Conservation (phyloP, 2,113 vertebrate species). For the Heptranchias perlo region DNA sequence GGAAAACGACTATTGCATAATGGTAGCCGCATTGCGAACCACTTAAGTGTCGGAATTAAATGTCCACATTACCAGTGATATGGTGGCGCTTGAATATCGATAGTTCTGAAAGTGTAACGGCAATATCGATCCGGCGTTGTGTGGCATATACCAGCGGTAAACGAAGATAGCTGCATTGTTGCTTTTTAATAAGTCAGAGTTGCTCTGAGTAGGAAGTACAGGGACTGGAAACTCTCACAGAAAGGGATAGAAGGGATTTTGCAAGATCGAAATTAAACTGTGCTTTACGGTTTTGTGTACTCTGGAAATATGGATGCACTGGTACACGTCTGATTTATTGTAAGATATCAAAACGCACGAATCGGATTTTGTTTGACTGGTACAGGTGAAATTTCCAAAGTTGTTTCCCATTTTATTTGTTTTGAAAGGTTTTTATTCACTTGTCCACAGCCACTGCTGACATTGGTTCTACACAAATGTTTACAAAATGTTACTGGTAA, state of each 20-base stretch:
- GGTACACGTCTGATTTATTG: not conserved
- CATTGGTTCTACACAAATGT: not conserved
- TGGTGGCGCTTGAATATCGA: not conserved
- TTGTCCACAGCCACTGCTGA: not conserved
- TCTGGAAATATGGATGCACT: not conserved
- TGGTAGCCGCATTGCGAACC: not conserved
- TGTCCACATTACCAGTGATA: not conserved
- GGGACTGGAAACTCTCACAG: not conserved
- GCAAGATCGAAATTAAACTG: not conserved
- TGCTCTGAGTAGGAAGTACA: not conserved
- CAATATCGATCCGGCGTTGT: not conserved
- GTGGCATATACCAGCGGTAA: not conserved
- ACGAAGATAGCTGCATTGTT: conserved; percentile 15
- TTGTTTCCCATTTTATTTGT: not conserved
- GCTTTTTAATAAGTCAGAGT: not conserved
- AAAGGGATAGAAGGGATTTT: not conserved
- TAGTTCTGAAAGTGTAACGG: conserved; percentile 19
- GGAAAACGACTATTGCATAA: not conserved
- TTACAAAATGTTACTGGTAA: not conserved
- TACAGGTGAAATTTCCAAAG: not conserved
- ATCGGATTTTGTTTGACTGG: not conserved
- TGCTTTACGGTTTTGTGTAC: not conserved
- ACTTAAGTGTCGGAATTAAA: not conserved
- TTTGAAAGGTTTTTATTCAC: not conserved
- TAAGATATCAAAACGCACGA: not conserved